Percentiles rank a stretch among this genome's conserved stretches.
These are phyloP conservation scores for Trachemys scripta DNA, from an alignment of 2,113 vertebrate species.

Conservation along the genomic window DNA sequence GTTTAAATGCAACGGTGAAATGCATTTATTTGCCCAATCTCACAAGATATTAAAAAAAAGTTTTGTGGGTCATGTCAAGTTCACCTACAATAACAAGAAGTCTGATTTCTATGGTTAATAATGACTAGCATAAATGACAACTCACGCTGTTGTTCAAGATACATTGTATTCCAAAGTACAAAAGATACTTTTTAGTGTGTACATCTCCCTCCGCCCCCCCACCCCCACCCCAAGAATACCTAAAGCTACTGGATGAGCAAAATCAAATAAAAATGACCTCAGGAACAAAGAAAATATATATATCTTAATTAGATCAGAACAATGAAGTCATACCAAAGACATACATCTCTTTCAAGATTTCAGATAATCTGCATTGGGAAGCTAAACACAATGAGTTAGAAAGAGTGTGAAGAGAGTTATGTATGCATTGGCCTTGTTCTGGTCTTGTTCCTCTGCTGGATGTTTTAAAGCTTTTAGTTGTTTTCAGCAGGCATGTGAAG, in stretches of 20 bases:
- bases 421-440: neutral
- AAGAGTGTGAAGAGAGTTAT: neutral
- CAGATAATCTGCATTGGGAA: neutral
- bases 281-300: neutral
- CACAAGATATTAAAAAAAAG: neutral
- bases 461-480: neutral
- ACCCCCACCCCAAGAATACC: neutral
- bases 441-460: neutral
- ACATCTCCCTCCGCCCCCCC: accelerated
- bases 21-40: neutral
- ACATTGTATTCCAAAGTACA: too few relatives aligned
- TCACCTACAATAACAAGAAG: slow-evolving; percentile 1
- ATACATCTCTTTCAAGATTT: neutral
- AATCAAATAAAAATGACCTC: neutral
- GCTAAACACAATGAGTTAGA: neutral
- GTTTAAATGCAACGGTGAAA: neutral
- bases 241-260: neutral
- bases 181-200: too few relatives aligned
- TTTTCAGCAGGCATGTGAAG: neutral
- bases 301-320: neutral
- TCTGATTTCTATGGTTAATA: neutral
- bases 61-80: neutral
- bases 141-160: neutral
- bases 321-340: neutral
- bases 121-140: neutral